A percentile compares a stretch with the other conserved stretches of the same genome.
These are phyloP conservation scores for Eurois occulta DNA, from an alignment of 2,888 invertebrate genomes.

Conservation along the genomic window DNA sequence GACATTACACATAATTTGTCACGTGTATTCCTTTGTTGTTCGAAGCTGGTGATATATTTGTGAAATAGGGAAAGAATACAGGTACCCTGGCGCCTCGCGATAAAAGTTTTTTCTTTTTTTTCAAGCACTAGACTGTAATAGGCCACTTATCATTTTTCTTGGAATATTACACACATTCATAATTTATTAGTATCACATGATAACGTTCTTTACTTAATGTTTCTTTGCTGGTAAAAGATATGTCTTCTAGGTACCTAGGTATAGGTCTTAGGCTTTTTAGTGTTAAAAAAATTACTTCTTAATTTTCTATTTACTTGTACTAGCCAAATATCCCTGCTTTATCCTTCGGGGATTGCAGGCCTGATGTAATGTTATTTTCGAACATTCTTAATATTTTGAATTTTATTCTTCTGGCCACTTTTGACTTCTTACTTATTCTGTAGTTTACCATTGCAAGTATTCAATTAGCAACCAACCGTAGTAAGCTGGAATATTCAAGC, in stretches of 20 bases:
- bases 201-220: conserved; percentile 8
- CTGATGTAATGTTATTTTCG: background rate
- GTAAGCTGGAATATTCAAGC: background rate
- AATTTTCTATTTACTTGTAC: background rate
- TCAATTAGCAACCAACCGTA: background rate
- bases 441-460: background rate
- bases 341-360: background rate
- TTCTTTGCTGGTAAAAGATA: background rate
- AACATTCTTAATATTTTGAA: background rate
- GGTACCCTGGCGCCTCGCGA: conserved; percentile 43
- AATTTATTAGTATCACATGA: conserved; percentile 43
- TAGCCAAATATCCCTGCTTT: background rate
- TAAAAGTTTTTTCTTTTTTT: conserved; percentile 47
- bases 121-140: conserved; percentile 54
- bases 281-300: background rate
- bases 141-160: conserved; percentile 43
- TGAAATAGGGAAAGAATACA: conserved; percentile 42
- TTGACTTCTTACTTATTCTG: background rate
- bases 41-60: conserved; percentile 60
- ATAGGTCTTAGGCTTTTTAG: too few relatives aligned
- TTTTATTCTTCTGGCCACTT: background rate
- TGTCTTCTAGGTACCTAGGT: background rate
- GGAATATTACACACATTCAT: conserved; percentile 43
- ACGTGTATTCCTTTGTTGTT: conserved; percentile 62
- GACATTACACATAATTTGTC: conserved; percentile 65